Conservation (phyloP, 2,113 vertebrate genomes). For the Regulus satrapa region DNA sequence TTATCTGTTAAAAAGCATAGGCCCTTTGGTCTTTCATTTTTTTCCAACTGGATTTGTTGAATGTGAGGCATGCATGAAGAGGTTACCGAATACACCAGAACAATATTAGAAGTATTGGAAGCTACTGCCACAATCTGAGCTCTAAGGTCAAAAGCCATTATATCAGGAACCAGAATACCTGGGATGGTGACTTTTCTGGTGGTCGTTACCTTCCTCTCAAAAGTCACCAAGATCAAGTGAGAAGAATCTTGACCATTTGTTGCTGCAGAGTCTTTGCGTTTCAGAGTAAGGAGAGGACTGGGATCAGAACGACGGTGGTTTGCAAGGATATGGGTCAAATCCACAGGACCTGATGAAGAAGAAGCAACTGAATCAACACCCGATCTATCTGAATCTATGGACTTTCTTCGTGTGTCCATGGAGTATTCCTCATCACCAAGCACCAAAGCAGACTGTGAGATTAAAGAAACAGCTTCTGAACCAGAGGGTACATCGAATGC, state of each 20-base stretch:
- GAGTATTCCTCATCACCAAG: constrained; percentile 74
- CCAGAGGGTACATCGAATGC: constrained; percentile 73
- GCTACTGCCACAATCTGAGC: constrained; percentile 84
- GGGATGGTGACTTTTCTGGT: constrained; percentile 88
- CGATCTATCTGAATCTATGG: constrained; percentile 78
- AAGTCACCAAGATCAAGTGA: constrained; percentile 85
- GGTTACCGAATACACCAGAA: constrained; percentile 85
- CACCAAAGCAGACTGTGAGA: constrained; percentile 44
- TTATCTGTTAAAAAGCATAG: constrained; percentile 84
- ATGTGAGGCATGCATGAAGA: constrained; percentile 85
- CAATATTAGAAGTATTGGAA: constrained; percentile 84
- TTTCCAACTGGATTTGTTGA: constrained; percentile 86
- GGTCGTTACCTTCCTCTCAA: constrained; percentile 86
- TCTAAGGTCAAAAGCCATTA: constrained; percentile 82
- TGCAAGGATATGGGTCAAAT: constrained; percentile 82
- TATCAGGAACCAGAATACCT: constrained; percentile 87
- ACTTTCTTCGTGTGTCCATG: constrained; percentile 76
- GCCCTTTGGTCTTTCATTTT: constrained; percentile 85
- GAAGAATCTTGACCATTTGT: constrained; percentile 84
- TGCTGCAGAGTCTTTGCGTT: constrained; percentile 73
- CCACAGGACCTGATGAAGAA: constrained; percentile 74
- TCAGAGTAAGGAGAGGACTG: constrained; percentile 79
- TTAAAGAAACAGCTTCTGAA: constrained; percentile 58
- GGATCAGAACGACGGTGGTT: constrained; percentile 83
- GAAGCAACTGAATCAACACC: constrained; percentile 61